Base-by-base conservation (phyloP, 2,113 vertebrate species). In the Nematolebias whitei region DNA sequence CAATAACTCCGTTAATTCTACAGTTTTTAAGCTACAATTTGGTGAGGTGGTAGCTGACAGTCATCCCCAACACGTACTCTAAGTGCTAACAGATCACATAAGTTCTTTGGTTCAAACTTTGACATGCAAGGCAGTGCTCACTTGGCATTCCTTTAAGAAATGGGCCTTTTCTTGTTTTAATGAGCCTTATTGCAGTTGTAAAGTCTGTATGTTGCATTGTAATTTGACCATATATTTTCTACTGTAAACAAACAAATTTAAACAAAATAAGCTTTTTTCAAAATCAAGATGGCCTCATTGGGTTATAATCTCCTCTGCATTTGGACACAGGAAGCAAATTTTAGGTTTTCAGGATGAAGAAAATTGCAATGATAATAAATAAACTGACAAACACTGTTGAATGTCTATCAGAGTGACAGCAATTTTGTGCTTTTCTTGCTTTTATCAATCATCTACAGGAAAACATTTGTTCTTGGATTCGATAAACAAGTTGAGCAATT, bases 371-470 rank as follows among this genome's bases (percentile, higher is more conserved):
- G 68, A 65, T 44, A 48, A 73, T 65, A 23, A 83, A 47, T 1
- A 49, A 43, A 50, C 38, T 40, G 20, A 52, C 48, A 56, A 54
- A 14, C n/a, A 56, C 18, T 8, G 18, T 12, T 47, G 3, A 48
- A 22, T 66, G 61, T 71, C 69, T 68, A 50, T 79, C 65, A 78
- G 3, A 20, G 14, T 19, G 51, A 75, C 52, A 56, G 54, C 24
- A 29, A 51, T 49, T 66, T 9, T 62, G 32, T 57, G 13, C 9
- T 69, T 44, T 76, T 79, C 52, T 64, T 65, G 76, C 41, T 19
- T 71, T 80, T 71, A 74, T 66, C 53, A 70, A 43, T 58, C 40
- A 68, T 59, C 20, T 50, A 44, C 63, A 70, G 26, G 60, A 68
- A 68, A 76, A 64, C 35, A 62, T 72, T 29, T 38, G 45, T 56